Conservation (phyloP, 2,113 vertebrate species). For the Lonchura striata region DNA sequence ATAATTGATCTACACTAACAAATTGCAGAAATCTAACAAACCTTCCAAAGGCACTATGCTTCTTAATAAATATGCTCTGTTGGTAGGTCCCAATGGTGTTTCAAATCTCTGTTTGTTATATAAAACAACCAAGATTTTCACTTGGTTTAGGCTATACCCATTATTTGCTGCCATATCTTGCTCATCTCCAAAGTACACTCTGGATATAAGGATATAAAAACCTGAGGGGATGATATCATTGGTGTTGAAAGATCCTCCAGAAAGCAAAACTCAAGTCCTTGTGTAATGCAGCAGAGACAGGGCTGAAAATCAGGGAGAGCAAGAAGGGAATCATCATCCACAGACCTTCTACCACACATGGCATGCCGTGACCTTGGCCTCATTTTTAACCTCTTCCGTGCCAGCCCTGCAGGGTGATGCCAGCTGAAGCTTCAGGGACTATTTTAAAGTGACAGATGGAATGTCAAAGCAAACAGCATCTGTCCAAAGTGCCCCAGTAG, state of each 20-base stretch:
- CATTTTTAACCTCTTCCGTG: slow-evolving; percentile 48
- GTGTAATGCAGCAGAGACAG: background rate
- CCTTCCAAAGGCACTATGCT: background rate
- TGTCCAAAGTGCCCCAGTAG: slow-evolving; percentile 53
- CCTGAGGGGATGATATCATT: rapidly evolving
- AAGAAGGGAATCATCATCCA: background rate
- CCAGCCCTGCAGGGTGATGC: slow-evolving; percentile 7
- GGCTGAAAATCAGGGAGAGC: background rate
- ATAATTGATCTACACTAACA: background rate
- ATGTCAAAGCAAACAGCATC: slow-evolving; percentile 55
- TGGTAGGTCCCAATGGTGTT: background rate
- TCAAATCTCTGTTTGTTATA: background rate
- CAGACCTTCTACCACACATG: background rate
- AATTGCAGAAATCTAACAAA: background rate
- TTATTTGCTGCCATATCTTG: background rate
- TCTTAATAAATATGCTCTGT: background rate
- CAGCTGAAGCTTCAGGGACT: slow-evolving; percentile 26
- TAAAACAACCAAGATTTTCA: background rate
- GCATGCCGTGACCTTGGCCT: background rate
- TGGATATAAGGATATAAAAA: background rate
- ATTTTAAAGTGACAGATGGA: slow-evolving; percentile 53
- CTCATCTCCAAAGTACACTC: background rate
- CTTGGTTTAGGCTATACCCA: background rate
- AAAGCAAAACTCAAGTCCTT: background rate
- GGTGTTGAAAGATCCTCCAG: background rate